Base-by-base conservation (phyloP, 2,888 invertebrate species). In the Oxytorus armatus region DNA sequence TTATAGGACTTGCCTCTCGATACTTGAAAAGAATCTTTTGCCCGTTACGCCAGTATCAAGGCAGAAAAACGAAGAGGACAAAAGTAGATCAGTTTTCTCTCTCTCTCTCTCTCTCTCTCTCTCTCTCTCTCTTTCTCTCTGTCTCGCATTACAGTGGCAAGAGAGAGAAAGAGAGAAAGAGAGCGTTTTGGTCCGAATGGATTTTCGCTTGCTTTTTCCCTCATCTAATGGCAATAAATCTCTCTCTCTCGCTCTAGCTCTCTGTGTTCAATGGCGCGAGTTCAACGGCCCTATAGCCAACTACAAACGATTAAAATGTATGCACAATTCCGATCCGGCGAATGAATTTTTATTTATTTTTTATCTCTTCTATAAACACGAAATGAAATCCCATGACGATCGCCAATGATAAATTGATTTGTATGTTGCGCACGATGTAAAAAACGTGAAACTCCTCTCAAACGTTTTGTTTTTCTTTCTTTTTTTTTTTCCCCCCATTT, bases 1-100 rank as follows among this genome's bases (percentile, higher is more conserved):
- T 16, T 23, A 29, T 39, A 18, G 44, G 29, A 18, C 18, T 5
- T 16, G 3, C 16, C 49, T 66, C 39, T 77, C 49, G 80, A 77
- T 77, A 69, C 80, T 80, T 73, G 68, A 69, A 73, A 69, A 65
- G 80, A 77, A 77, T 77, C 69, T 69, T 77, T 74, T 74, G n/a
- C 39, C 51, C 79, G 53, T 72, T 59, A 33, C n/a, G n/a, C n/a
- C n/a, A n/a, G n/a, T 59, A 59, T 44, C 44, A 73, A 68, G 73
- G 77, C 53, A 73, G 36, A 69, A 77, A 74, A 65, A 57, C 49
- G 57, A 65, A 80, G 57, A 65, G 73, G 73, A 69, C 39, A 18
- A 53, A 63, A 53, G 69, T 55, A 69, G 63, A 80, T 77, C 63
- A 77, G 77, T 80, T 77, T 69, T 65, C 25, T 18, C 33, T 25